Evolutionary conservation across 2,797 vertebrate species (phyloP), one percentile per base, ranked within the genome.

Genomic region (Mormyrops attenuatus): DNA sequence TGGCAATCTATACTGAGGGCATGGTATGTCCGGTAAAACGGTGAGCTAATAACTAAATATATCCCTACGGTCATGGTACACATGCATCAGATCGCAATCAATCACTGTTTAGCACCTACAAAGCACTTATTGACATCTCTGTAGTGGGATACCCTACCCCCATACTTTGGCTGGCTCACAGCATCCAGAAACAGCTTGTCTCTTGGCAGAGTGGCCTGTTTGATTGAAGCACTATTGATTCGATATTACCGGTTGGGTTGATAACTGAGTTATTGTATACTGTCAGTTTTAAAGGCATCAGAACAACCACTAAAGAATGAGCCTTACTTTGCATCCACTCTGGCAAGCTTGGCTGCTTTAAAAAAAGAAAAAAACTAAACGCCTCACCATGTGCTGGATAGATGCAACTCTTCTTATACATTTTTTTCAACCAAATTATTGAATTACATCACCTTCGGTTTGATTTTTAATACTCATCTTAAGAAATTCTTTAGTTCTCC

Each of bases 31-130:
- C 53, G 52, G 86, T 87, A 87, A 57, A 87, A 60, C 4, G 13
- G 52, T 87, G 52, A 87, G 86, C 30, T 38, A 87, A 87, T 87
- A 57, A 87, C 52, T 87, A 87, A 87, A 87, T 87, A 87, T 87
- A 87, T 60, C 86, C 52, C 52, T 57, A 57, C 34, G 53, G 86
- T 57, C 86, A 87, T 57, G 50, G 26, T 87, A 60, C 53, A 87
- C 34, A 34, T 57, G 50, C 53, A 60, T 57, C 86, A 60, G 20
- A 38, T 87, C 86, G 53, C 52, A 57, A 57, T 57, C 34, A 52
- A 57, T 57, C 52, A 57, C 86, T 87, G 30, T 60, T 87, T 57
- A 57, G 86, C 86, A 87, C 86, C 50, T 38, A 57, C 86, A 57
- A 87, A 87, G 34, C 38, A 55, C 85, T 57, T 53, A 87, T 57